These are phyloP conservation scores for Papilio dardanus DNA, from an alignment of 1,140 invertebrate genomes.

Conservation along the genomic window DNA sequence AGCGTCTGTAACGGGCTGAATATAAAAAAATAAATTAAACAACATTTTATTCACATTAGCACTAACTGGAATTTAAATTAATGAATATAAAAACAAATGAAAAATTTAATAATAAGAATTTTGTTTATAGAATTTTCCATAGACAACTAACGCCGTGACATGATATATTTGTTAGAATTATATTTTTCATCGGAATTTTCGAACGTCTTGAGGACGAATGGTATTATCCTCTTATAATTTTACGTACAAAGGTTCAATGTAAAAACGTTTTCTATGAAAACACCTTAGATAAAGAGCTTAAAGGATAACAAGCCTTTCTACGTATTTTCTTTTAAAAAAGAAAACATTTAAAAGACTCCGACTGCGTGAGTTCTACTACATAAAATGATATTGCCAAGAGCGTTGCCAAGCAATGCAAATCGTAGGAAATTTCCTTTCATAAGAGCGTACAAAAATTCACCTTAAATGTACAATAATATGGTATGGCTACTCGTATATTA, in stretches of 20 bases:
- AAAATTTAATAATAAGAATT: too few species aligned
- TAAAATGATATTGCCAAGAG: constrained; percentile 3
- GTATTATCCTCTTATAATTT: constrained; percentile 12
- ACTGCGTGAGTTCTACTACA: neutral
- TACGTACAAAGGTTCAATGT: constrained; percentile 1
- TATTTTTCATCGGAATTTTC: neutral
- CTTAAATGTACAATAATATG: neutral
- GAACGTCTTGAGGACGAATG: neutral
- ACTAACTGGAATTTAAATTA: too few species aligned
- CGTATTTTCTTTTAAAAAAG: constrained; percentile 13
- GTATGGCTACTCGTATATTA: neutral
- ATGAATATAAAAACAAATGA: too few species aligned
- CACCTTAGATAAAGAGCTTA: constrained; percentile 14
- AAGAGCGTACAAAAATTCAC: neutral
- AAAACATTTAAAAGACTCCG: constrained; percentile 7
- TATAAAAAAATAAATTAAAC: too few species aligned
- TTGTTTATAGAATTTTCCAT: too few species aligned
- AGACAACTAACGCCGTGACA: neutral
- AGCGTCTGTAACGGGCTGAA: too few species aligned
- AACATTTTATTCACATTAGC: too few species aligned
- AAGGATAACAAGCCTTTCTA: constrained; percentile 19
- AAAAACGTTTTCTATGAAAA: constrained; percentile 3
- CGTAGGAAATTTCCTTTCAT: neutral
- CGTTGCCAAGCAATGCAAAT: constrained; percentile 5
- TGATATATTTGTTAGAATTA: neutral